These are phyloP conservation scores for Cynoglossus semilaevis DNA, from an alignment of 2,113 vertebrate species.

Conservation along the genomic window DNA sequence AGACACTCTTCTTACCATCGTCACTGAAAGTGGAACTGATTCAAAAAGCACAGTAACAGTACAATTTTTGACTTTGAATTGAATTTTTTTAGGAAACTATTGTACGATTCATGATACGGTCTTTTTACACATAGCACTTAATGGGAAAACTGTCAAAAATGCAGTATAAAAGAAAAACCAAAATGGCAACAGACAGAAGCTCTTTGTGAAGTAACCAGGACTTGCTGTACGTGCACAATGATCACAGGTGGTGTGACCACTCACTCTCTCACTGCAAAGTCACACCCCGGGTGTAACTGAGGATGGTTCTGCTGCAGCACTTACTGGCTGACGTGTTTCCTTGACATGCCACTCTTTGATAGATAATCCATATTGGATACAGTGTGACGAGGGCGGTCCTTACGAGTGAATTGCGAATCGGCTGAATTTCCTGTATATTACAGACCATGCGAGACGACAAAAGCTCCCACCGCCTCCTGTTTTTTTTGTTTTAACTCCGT, in stretches of 20 bases:
- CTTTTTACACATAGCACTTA: conserved; percentile 54
- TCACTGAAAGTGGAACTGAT: too few species aligned
- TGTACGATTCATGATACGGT: too few species aligned
- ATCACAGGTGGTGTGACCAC: conserved; percentile 41
- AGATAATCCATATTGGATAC: conserved; percentile 99
- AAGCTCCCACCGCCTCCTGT: conserved; percentile 39
- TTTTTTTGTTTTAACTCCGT: conserved; percentile 60
- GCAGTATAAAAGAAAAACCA: conserved; percentile 50
- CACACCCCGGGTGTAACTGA: conserved; percentile 23
- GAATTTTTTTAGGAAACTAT: too few species aligned
- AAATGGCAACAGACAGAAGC: conserved; percentile 5
- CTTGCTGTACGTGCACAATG: conserved; percentile 7
- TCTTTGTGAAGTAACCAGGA: conserved; percentile 22
- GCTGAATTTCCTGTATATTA: conserved; percentile 82
- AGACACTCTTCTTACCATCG: too few species aligned
- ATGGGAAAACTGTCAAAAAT: conserved; percentile 51
- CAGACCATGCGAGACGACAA: conserved; percentile 65
- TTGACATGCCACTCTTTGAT: conserved; percentile 70
- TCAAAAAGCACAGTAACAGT: too few species aligned
- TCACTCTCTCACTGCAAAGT: conserved; percentile 21
- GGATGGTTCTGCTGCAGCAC: conserved; percentile 39
- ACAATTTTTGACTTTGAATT: too few species aligned
- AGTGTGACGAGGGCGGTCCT: conserved; percentile 72
- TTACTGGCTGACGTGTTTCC: conserved; percentile 44
- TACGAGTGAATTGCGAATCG: conserved; percentile 55